These are phyloP conservation scores for Eupithecia vulgata DNA, from an alignment of 2,888 invertebrate species.

Conservation along the genomic window DNA sequence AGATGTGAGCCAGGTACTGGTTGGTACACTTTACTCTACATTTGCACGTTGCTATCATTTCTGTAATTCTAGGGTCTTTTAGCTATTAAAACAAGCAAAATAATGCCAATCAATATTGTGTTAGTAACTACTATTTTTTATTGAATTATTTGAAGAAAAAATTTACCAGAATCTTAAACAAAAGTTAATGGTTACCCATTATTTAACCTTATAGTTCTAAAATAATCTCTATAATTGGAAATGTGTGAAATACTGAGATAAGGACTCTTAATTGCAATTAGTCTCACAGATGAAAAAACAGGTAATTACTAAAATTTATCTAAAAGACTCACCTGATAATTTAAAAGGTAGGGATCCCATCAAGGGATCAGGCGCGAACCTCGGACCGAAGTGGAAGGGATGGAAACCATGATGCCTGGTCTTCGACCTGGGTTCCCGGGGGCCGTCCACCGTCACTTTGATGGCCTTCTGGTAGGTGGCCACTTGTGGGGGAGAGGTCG, in stretches of 20 bases:
- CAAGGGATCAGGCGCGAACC: constrained; percentile 92
- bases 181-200: too few relatives aligned
- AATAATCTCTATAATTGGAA: not conserved
- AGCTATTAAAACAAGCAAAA: too few relatives aligned
- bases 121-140: too few relatives aligned
- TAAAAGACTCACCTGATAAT: constrained; percentile 88
- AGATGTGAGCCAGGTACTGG: constrained; percentile 41
- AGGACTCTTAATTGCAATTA: too few relatives aligned
- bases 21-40: constrained; percentile 15
- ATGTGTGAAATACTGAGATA: not conserved
- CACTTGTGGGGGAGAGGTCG: constrained; percentile 96
- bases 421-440: constrained; percentile 97
- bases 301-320: not conserved
- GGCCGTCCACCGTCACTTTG: constrained; percentile 99
- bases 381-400: constrained; percentile 94
- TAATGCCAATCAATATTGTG: not conserved
- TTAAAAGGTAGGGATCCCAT: constrained; percentile 92
- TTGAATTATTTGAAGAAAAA: too few relatives aligned
- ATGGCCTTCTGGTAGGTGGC: constrained; percentile 99
- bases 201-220: too few relatives aligned
- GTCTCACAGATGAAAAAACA: too few relatives aligned
- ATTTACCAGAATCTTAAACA: too few relatives aligned
- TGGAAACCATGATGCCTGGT: constrained; percentile 94
- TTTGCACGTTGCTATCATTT: not conserved
- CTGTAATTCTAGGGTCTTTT: too few relatives aligned